A percentile compares a stretch with the other conserved stretches of the same genome.
Evolutionary conservation across 1,140 invertebrate genomes (phyloP).

Genomic region (Araneus ventricosus): DNA sequence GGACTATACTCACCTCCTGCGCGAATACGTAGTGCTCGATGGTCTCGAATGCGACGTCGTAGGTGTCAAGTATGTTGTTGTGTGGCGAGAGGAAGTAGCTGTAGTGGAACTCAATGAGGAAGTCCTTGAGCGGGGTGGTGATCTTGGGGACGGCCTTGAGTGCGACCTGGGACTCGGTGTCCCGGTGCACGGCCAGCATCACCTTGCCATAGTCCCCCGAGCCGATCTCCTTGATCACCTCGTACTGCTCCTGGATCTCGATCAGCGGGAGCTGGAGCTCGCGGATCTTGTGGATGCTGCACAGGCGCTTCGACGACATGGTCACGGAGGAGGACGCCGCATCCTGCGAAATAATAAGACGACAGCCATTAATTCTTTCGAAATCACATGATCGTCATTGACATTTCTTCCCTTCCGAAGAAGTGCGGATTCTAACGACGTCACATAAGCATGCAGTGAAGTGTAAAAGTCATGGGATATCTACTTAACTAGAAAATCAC

Average conservation of each 20-base stretch:
- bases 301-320: constrained; percentile 63
- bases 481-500: too few relatives aligned
- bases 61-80: constrained; percentile 85
- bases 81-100: constrained; percentile 83
- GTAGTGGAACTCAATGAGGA: constrained; percentile 83
- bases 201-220: constrained; percentile 97
- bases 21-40: constrained; percentile 81
- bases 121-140: constrained; percentile 81
- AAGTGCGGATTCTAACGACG: too few relatives aligned
- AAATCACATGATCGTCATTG: too few relatives aligned
- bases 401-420: too few relatives aligned
- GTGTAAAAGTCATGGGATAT: too few relatives aligned
- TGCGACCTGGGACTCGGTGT: constrained; percentile 82
- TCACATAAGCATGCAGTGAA: too few relatives aligned
- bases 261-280: constrained; percentile 81
- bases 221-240: constrained; percentile 95
- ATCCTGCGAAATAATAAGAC: too few relatives aligned
- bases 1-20: constrained; percentile 83
- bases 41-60: constrained; percentile 89
- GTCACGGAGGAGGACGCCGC: neutral
- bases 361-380: too few relatives aligned
- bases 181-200: constrained; percentile 90
- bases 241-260: constrained; percentile 91
- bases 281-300: constrained; percentile 77
- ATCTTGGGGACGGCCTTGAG: constrained; percentile 80